Evolutionary conservation across 2,888 invertebrate genomes (phyloP), one percentile per base, ranked within the genome.

Genomic region (Thera obeliscata): DNA sequence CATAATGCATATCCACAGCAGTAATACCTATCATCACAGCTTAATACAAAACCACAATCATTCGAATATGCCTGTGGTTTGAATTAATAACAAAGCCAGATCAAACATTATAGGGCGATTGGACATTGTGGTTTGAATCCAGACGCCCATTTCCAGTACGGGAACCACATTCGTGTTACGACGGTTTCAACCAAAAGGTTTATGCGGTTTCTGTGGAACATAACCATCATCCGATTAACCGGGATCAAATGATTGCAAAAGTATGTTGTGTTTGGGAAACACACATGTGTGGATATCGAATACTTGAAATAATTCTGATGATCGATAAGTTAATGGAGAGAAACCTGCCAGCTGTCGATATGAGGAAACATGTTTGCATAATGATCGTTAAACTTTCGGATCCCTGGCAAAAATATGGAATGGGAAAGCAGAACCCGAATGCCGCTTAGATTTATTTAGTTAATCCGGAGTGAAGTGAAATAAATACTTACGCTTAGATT

Each of bases 81-180:
- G 38, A 55, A 61, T 50, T 56, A 60, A 61, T 56, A 38, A 61
- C 56, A 59, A 60, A 56, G 52, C 22, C 43, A 7, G 12, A 56
- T 65, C 55, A 49, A 52, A 12, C 54, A 55, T 55, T 49, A 22
- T 56, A 11, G 9, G 5, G 36, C 41, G 56, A 65, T 49, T 66
- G 65, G 50, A 43, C 56, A 56, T 56, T 60, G 56, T 35, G 60
- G 65, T 61, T 52, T 22, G 48, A 6, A 7, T 33, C 56, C 57
- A 9, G 43, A 2, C 9, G 33, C 33, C 2, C 46, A 22, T 22
- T 56, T 2, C 6, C 43, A 33, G 55, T 54, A 43, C 43, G 8
- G 61, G 36, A 61, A 36, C 49, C 50, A 22, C 38, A 59, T 50
- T 59, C 48, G n/a, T n/a, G 48, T 4, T 50, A 7, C 2, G 22